Evolutionary conservation across 2,888 invertebrate genomes (phyloP).

Genomic region (Pocota personata): DNA sequence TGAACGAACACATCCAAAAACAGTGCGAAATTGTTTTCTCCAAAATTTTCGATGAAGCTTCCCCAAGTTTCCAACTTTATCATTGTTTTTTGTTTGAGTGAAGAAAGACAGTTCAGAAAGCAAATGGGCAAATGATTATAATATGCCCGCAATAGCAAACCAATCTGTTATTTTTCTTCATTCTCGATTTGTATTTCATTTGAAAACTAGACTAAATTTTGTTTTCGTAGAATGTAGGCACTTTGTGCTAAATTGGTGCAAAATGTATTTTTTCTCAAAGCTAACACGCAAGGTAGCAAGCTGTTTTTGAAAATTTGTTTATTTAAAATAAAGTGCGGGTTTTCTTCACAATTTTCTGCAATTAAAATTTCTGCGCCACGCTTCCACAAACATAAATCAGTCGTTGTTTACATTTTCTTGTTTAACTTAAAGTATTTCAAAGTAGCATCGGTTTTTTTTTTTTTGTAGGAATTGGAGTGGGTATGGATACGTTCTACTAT

Average conservation of each 20-base stretch:
- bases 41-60: neutral
- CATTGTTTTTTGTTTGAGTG: slow-evolving; percentile 37
- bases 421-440: slow-evolving; percentile 59
- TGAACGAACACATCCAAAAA: neutral
- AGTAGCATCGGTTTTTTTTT: slow-evolving; percentile 12
- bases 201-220: slow-evolving; percentile 30
- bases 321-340: slow-evolving; percentile 57
- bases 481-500: slow-evolving; percentile 1
- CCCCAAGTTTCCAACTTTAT: slow-evolving; percentile 21
- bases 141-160: neutral
- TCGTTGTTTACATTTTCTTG: slow-evolving; percentile 57
- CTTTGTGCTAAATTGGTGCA: slow-evolving; percentile 29
- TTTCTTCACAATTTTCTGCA: slow-evolving; percentile 67
- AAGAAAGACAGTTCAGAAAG: slow-evolving; percentile 47
- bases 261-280: slow-evolving; percentile 8
- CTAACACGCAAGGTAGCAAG: slow-evolving; percentile 29
- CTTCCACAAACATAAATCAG: slow-evolving; percentile 67
- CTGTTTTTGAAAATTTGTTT: slow-evolving; percentile 52
- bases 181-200: slow-evolving; percentile 41
- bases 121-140: slow-evolving; percentile 44
- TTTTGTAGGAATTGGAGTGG: neutral
- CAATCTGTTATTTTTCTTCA: slow-evolving; percentile 44
- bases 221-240: neutral
- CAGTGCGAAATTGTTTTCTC: too few relatives aligned
- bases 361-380: slow-evolving; percentile 73